Evolutionary conservation across 2,888 invertebrate genomes (phyloP).

Genomic region (Thalpophila matura): DNA sequence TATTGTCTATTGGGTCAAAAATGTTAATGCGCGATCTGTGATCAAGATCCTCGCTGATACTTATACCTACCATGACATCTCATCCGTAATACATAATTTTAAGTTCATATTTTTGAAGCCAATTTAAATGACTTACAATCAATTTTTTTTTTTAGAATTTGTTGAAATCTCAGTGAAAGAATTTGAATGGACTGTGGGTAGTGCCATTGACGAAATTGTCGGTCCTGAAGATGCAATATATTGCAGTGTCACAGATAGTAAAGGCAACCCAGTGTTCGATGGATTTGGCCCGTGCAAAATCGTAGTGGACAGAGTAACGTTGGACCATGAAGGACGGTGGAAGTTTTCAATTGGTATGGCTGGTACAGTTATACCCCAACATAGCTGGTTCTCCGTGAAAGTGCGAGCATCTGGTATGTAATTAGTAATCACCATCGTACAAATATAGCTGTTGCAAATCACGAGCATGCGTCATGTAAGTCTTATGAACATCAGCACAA

Average conservation of each 20-base stretch:
- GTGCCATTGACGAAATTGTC: constrained; percentile 64
- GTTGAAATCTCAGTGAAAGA: constrained; percentile 18
- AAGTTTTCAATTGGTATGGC: constrained; percentile 68
- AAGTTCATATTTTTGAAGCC: neutral
- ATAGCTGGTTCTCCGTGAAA: constrained; percentile 64
- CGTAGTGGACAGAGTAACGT: constrained; percentile 68
- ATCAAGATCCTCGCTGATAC: too few relatives aligned
- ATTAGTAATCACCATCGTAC: neutral
- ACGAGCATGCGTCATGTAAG: neutral
- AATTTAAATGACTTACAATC: neutral
- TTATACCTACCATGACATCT: too few relatives aligned
- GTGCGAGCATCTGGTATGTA: constrained; percentile 71
- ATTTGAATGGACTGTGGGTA: constrained; percentile 59
- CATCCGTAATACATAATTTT: too few relatives aligned
- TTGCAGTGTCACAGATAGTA: constrained; percentile 74
- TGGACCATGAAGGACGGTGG: constrained; percentile 77
- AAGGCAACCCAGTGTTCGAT: constrained; percentile 70
- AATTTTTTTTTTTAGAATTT: constrained; percentile 16
- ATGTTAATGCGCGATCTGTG: too few relatives aligned
- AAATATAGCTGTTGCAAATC: neutral
- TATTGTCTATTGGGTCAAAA: too few relatives aligned
- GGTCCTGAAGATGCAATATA: constrained; percentile 79
- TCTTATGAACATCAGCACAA: too few relatives aligned
- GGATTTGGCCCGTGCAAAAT: constrained; percentile 79
- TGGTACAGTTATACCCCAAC: constrained; percentile 71